phyloP scores from a whole-genome alignment of 2,888 invertebrate genomes.

The Acanthoscelides obtectus region DNA sequence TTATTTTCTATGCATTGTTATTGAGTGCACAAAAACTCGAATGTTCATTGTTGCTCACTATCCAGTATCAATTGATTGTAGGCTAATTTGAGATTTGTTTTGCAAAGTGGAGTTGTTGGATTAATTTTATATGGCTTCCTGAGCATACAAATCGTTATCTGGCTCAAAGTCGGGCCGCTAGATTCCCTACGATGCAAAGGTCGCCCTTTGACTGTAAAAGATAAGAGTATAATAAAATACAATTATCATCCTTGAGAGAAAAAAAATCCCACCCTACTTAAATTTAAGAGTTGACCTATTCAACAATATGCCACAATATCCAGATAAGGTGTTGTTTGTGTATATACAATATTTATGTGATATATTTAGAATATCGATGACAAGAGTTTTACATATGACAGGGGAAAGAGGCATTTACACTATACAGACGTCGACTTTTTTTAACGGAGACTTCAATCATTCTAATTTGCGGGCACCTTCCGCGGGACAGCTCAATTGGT shows the following conservation, averaged over 20 bases:
- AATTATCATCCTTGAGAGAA: not conserved
- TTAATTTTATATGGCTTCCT: not conserved
- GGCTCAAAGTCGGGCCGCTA: not conserved
- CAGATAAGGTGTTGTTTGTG: not conserved
- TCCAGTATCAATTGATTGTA: not conserved
- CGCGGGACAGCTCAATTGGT: conserved; percentile 44
- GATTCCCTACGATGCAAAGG: not conserved
- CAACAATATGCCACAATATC: not conserved
- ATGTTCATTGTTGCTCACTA: not conserved
- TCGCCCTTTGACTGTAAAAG: not conserved
- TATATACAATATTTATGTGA: not conserved
- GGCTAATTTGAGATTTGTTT: not conserved
- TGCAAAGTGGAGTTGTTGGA: not conserved
- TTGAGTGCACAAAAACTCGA: too few relatives aligned
- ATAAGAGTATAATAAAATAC: not conserved
- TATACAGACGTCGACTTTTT: not conserved
- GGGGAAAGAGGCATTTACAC: not conserved
- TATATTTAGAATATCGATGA: not conserved
- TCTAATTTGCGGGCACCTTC: conserved; percentile 36
- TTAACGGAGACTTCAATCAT: conserved; percentile 11
- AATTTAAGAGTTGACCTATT: not conserved
- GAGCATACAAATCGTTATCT: not conserved
- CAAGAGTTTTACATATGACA: not conserved
- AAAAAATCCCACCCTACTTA: not conserved
- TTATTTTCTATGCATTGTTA: too few relatives aligned